Base-by-base conservation (phyloP, 2,797 vertebrate genomes). In the Lycodopsis pacificus region DNA sequence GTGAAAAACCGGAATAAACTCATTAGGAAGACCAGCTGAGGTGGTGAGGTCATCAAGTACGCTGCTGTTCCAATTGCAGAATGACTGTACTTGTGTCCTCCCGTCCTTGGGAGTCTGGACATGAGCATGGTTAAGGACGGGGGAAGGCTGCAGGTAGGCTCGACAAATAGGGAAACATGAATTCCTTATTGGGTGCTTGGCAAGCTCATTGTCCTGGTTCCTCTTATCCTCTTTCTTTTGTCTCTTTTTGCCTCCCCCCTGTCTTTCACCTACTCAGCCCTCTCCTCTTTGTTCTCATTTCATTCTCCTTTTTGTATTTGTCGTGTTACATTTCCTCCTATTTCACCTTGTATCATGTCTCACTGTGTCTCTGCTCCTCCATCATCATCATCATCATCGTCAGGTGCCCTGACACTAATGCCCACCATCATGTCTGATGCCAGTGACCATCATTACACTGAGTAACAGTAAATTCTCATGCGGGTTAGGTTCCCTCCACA, bases 351-450 rank as follows among this genome's bases (percentile, higher is more conserved):
- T 63, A 30, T 61, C 54, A 62, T 54, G 64, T 81, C 69, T 81
- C 54, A 44, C 38, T 54, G 22, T 76, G 71, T 65, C 48, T 73
- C 53, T 81, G 53, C 51, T 69, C 65, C 15, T 46, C 44, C 64
- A 66, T 32, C 36, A 36, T 36, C 36, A 36, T 48, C 73, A 74
- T 81, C 72, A 75, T 81, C 56, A 64, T 57, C 68, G 63, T 62
- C 65, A 65, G 71, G 36, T 54, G 44, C 65, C 69, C 72, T 64
- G 65, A 70, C 73, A 75, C 44, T 86, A 80, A 81, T 76, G 49
- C 13, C 57, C 30, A 42, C 80, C 65, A 84, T 86, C 80, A 76
- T 65, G 53, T 72, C 40, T 48, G 80, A 73, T 25, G 62, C 58
- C 44, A 22, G 27, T 54, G 72, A 61, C 73, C 64, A 44, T 76